phyloP scores from a whole-genome alignment of 2,113 vertebrate genomes.

The Paradisaea rubra region DNA sequence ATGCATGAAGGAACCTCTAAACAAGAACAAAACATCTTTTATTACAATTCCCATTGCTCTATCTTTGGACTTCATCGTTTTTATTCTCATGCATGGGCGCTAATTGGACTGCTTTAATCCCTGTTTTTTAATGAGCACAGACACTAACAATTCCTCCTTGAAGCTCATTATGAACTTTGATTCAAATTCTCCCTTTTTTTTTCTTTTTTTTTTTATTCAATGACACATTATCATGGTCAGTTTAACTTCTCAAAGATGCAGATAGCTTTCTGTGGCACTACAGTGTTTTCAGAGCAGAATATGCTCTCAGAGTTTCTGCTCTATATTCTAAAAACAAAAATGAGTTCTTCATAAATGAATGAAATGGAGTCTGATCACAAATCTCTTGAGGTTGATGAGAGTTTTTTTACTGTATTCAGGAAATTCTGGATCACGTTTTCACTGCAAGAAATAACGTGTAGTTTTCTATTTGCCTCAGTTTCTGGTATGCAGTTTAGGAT shows the following conservation, averaged over 20 bases:
- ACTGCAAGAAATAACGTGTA: neutral
- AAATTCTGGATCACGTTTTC: neutral
- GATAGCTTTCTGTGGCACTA: neutral
- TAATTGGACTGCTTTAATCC: slow-evolving; percentile 34
- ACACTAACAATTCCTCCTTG: neutral
- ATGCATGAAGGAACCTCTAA: neutral
- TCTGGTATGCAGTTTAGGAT: neutral
- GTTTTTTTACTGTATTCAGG: neutral
- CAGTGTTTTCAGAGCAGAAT: neutral
- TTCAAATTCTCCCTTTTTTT: neutral
- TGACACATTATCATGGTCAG: slow-evolving; percentile 6
- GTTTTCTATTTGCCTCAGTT: neutral
- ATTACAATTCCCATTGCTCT: neutral
- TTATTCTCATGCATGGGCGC: neutral
- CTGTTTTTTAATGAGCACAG: slow-evolving; percentile 37
- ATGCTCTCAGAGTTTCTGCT: slow-evolving; percentile 41
- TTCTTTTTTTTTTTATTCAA: neutral
- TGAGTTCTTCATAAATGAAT: neutral
- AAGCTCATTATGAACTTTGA: slow-evolving; percentile 32
- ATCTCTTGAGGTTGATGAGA: neutral
- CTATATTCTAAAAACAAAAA: slow-evolving; percentile 60
- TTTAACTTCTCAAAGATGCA: slow-evolving; percentile 15
- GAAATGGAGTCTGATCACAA: neutral
- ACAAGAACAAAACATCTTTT: slow-evolving; percentile 29
- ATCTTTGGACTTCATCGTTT: neutral